Conservation (phyloP, 2,888 invertebrate species). For the Stenchaetothrips biformis region DNA sequence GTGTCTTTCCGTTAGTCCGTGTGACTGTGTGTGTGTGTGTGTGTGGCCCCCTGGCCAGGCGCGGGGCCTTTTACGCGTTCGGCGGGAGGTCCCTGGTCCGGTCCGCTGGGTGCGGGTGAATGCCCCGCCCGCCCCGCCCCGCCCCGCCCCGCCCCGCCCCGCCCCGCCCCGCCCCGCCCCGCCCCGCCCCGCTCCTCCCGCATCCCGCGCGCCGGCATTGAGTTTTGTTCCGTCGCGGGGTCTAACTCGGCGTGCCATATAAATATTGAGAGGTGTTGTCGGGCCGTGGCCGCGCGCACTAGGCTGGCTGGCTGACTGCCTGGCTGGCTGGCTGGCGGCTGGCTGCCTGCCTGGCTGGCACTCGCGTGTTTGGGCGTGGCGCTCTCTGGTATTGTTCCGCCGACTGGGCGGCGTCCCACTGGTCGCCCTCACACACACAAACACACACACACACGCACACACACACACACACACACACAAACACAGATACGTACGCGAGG, state of each 20-base stretch:
- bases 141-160: background rate
- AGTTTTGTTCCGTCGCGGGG: conserved; percentile 12
- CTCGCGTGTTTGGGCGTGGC: conserved; percentile 1
- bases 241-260: conserved; percentile 17
- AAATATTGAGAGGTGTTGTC: conserved; percentile 23
- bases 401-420: background rate
- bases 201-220: background rate
- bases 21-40: background rate
- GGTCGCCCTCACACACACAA: background rate
- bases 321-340: background rate
- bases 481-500: too few species aligned
- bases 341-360: background rate
- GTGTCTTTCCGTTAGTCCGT: background rate
- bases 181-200: background rate
- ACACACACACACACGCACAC: background rate
- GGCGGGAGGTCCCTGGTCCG: background rate
- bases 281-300: background rate
- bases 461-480: background rate
- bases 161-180: background rate
- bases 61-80: background rate
- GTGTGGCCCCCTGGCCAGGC: background rate
- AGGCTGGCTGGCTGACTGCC: background rate
- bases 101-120: background rate
- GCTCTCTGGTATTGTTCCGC: background rate
- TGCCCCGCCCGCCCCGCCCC: background rate